These are phyloP conservation scores for Mimas tiliae DNA, from an alignment of 2,888 invertebrate species.

Conservation along the genomic window DNA sequence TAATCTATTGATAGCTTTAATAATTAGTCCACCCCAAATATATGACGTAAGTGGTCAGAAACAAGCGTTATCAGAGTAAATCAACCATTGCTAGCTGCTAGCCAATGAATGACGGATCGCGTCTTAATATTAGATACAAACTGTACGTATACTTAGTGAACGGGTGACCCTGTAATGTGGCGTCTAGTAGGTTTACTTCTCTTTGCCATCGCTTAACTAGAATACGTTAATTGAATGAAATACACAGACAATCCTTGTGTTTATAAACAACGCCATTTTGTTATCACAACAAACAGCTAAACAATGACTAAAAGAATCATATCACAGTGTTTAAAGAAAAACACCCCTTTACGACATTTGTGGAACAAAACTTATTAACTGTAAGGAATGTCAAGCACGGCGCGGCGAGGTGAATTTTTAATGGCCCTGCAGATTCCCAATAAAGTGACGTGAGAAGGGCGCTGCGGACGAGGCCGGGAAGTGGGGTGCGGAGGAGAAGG, in stretches of 20 bases:
- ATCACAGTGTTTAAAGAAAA: not conserved
- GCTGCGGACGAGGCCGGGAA: not conserved
- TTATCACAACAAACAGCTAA: not conserved
- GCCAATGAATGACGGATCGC: too few relatives aligned
- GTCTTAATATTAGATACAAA: too few relatives aligned
- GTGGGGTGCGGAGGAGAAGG: not conserved
- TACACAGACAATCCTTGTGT: not conserved
- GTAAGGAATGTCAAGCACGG: not conserved
- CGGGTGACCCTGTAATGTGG: too few relatives aligned
- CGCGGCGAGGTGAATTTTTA: constrained; percentile 1
- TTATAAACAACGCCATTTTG: not conserved
- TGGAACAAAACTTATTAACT: not conserved
- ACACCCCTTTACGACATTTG: not conserved
- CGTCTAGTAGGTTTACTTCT: too few relatives aligned
- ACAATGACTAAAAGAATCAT: not conserved
- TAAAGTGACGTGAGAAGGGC: not conserved
- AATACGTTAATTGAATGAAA: not conserved
- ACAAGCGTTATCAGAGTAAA: too few relatives aligned
- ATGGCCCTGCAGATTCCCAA: constrained; percentile 5
- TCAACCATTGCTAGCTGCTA: too few relatives aligned
- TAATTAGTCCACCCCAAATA: too few relatives aligned
- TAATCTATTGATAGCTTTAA: too few relatives aligned
- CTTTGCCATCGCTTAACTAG: not conserved
- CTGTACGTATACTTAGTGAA: too few relatives aligned
- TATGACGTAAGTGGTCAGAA: too few relatives aligned